phyloP scores from a whole-genome alignment of 2,888 invertebrate genomes.

The Caenorhabditis virilis region DNA sequence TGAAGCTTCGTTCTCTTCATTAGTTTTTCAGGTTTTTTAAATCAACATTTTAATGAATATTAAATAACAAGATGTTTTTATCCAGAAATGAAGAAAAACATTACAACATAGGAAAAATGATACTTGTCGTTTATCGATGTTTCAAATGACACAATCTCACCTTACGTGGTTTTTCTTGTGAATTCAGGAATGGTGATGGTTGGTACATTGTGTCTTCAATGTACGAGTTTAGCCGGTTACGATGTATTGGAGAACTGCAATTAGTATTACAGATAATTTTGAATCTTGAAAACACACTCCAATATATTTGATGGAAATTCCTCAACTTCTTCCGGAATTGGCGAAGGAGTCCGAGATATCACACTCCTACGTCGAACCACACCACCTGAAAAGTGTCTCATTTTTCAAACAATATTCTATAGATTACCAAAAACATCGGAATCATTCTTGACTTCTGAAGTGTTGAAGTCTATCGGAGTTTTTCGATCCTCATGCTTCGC shows the following conservation, averaged over 20 bases:
- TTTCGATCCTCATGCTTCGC: slow-evolving; percentile 18
- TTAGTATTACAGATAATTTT: not conserved
- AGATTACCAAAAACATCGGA: slow-evolving; percentile 11
- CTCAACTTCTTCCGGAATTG: slow-evolving; percentile 29
- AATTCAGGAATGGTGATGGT: not conserved
- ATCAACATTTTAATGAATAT: too few relatives aligned
- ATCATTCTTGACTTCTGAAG: slow-evolving; percentile 16
- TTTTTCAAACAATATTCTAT: not conserved
- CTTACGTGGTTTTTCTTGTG: slow-evolving; percentile 8
- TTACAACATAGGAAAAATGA: too few relatives aligned
- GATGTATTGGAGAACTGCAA: not conserved
- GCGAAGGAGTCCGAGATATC: slow-evolving; percentile 15
- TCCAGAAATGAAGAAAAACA: too few relatives aligned
- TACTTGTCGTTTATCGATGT: slow-evolving; percentile 7
- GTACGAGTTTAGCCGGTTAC: not conserved
- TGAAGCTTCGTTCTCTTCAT: slow-evolving; percentile 20
- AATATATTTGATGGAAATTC: slow-evolving; percentile 3
- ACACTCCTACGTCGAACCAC: slow-evolving; percentile 12
- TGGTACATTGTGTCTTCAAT: not conserved
- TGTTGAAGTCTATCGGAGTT: slow-evolving; percentile 27
- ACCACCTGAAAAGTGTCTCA: slow-evolving; percentile 6
- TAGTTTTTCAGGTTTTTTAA: too few relatives aligned
- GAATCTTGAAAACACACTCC: too few relatives aligned
- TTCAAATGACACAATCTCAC: slow-evolving; percentile 3
- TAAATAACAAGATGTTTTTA: too few relatives aligned